phyloP scores from a whole-genome alignment of 2,113 vertebrate species.

The Perca flavescens region DNA sequence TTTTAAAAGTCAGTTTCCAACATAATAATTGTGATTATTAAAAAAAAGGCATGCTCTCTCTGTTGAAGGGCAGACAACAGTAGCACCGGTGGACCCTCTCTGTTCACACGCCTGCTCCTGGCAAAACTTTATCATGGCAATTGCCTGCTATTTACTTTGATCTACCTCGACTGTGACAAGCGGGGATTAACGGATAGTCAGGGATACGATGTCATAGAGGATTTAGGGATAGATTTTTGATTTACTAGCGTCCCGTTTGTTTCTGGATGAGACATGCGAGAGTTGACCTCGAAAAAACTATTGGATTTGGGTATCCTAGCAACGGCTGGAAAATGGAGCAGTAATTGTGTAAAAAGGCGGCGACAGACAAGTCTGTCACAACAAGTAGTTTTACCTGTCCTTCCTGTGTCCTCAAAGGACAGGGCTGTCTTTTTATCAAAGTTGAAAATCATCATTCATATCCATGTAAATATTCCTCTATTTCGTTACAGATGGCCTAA shows the following conservation, averaged over 20 bases:
- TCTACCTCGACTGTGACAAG: constrained; percentile 67
- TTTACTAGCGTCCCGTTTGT: constrained; percentile 62
- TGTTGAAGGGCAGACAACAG: constrained; percentile 26
- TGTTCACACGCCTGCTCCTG: constrained; percentile 30
- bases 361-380: constrained; percentile 57
- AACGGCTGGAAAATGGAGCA: constrained; percentile 63
- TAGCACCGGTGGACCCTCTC: constrained; percentile 14
- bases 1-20: constrained; percentile 22
- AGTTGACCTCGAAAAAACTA: constrained; percentile 67
- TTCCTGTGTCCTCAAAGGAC: constrained; percentile 59
- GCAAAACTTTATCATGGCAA: constrained; percentile 52
- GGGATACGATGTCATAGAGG: constrained; percentile 60
- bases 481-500: neutral
- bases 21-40: neutral
- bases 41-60: neutral
- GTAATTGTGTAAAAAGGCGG: constrained; percentile 64
- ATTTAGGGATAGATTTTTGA: constrained; percentile 74
- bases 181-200: constrained; percentile 62
- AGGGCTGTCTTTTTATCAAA: constrained; percentile 31
- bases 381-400: constrained; percentile 56
- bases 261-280: constrained; percentile 58
- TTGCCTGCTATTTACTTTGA: constrained; percentile 65
- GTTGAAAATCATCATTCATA: constrained; percentile 24
- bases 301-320: constrained; percentile 73
- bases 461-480: constrained; percentile 9